Percentiles rank a stretch among this genome's conserved stretches.
phyloP scores from a whole-genome alignment of 53 echinoderm and acorn worm species.

The Henricia sp. region DNA sequence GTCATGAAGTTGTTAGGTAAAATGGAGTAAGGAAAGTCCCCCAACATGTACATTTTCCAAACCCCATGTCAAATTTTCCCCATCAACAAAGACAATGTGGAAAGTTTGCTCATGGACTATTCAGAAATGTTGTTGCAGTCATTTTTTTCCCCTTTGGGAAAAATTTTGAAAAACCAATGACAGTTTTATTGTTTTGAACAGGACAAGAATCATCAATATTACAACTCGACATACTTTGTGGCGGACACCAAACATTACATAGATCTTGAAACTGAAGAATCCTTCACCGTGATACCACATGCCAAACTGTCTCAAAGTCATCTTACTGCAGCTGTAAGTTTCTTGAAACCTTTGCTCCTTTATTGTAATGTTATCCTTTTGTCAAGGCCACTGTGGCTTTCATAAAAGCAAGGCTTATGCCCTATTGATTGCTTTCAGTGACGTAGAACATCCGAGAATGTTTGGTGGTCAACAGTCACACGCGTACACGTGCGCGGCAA shows the following conservation, averaged over 20 bases:
- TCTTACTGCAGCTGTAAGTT: slow-evolving; percentile 78
- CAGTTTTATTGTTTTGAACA: slow-evolving; percentile 20
- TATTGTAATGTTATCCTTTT: not conserved
- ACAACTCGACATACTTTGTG: slow-evolving; percentile 64
- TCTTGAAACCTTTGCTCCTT: no score
- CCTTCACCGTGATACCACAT: slow-evolving; percentile 65
- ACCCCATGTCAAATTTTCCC: no score
- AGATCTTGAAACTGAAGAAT: slow-evolving; percentile 58
- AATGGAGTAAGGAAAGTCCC: not conserved
- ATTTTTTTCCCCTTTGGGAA: not conserved
- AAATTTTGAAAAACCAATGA: not conserved
- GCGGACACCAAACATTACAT: slow-evolving; percentile 51
- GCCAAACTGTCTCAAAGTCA: slow-evolving; percentile 65
- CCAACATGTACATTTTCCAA: not conserved
- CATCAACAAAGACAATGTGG: not conserved
- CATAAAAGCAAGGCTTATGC: no score
- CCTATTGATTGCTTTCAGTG: no score
- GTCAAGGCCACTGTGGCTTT: not conserved
- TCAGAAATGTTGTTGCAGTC: not conserved
- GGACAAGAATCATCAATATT: slow-evolving; percentile 65
- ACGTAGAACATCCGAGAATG: not conserved
- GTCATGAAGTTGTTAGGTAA: not conserved
- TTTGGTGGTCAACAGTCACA: not conserved
- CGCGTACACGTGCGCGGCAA: not conserved
- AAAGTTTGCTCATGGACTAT: not conserved